A percentile compares a stretch with the other conserved stretches of the same genome.
Conservation (phyloP, 2,113 vertebrate genomes). For the Apodemus speciosus region DNA sequence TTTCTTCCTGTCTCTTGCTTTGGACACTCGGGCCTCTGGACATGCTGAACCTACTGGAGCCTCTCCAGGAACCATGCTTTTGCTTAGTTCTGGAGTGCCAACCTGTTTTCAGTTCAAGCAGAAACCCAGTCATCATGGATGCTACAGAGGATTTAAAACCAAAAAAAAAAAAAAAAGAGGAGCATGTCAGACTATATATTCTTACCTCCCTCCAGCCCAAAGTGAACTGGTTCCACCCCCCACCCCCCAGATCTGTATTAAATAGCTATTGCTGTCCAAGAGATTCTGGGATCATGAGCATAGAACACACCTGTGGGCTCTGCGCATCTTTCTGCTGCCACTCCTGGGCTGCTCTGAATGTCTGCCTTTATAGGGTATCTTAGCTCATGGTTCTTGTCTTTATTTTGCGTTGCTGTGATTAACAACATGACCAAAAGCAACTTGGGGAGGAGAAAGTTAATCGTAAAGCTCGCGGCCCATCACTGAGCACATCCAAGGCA, state of each 20-base stretch:
- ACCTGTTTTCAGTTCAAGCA: background rate
- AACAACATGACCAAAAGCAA: background rate
- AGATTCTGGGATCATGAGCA: background rate
- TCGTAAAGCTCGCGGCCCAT: background rate
- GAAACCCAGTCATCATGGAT: background rate
- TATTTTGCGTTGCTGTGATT: background rate
- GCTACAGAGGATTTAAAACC: background rate
- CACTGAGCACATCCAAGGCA: background rate
- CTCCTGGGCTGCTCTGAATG: background rate
- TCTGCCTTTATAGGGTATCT: background rate
- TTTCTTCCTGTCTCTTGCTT: background rate
- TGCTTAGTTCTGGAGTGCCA: background rate
- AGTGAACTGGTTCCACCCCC: background rate
- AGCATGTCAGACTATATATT: background rate
- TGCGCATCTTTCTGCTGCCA: background rate
- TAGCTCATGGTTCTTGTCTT: background rate
- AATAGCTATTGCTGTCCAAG: background rate
- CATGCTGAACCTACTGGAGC: too few relatives aligned
- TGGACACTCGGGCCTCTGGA: background rate
- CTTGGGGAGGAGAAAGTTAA: background rate
- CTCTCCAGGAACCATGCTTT: background rate
- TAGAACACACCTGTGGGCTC: background rate
- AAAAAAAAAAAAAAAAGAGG: background rate
- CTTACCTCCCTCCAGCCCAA: background rate
- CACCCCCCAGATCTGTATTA: background rate